phyloP scores from a whole-genome alignment of 1,140 invertebrate genomes.

The Carposina sasakii region DNA sequence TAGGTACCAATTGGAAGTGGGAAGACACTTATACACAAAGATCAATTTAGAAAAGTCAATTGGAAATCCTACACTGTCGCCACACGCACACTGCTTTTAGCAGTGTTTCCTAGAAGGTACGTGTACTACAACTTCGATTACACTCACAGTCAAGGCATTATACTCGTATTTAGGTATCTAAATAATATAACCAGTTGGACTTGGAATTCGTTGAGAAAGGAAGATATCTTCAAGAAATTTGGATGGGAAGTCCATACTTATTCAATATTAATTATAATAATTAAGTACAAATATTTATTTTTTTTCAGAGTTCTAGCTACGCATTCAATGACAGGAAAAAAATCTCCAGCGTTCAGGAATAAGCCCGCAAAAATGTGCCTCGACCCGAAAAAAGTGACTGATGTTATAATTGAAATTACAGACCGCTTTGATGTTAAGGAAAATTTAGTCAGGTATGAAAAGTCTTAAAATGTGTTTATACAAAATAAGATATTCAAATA shows the following conservation, averaged over 20 bases:
- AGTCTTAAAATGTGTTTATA: too few species aligned
- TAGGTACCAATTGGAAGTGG: conserved; percentile 54
- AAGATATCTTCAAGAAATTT: too few species aligned
- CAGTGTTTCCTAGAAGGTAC: conserved; percentile 61
- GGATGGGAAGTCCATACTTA: too few species aligned
- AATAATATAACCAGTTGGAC: too few species aligned
- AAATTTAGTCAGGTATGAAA: conserved; percentile 55
- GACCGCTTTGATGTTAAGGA: conserved; percentile 57
- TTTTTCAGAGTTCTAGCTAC: conserved; percentile 59
- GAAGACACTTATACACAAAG: conserved; percentile 48
- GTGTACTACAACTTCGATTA: too few species aligned
- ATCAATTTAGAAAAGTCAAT: conserved; percentile 58
- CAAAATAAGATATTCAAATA: too few species aligned
- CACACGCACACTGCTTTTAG: conserved; percentile 57
- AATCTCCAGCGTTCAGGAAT: conserved; percentile 59
- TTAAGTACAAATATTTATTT: conserved; percentile 18
- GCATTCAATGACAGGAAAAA: conserved; percentile 63
- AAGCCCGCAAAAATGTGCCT: conserved; percentile 64
- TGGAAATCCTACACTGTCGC: conserved; percentile 65
- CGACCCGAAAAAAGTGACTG: conserved; percentile 57
- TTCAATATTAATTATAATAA: too few species aligned
- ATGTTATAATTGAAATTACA: conserved; percentile 60
- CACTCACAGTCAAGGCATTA: too few species aligned
- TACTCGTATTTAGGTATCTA: too few species aligned
- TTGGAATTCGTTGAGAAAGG: too few species aligned